Base-by-base conservation (phyloP, 2,888 invertebrate genomes). In the Chloromyia formosa region DNA sequence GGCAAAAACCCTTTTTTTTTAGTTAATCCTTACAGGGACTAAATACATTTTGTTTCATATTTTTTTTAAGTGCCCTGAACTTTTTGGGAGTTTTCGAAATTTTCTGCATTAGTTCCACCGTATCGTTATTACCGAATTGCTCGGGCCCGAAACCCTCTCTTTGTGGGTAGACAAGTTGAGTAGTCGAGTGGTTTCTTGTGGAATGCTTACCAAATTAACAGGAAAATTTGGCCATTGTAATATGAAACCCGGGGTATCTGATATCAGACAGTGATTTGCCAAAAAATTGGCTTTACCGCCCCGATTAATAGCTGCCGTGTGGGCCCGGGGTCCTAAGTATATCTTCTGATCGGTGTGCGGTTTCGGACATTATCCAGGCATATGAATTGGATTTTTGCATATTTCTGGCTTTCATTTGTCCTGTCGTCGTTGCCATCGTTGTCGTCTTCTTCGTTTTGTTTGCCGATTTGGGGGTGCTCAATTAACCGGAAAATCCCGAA, bases 251-350 rank as follows among this genome's bases (percentile, higher is more conserved):
- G 49, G 23, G 45, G 66, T 68, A 74, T 74, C 76, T 74, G 76
- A 76, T 76, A 76, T 74, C 76, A 74, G 49, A 66, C 75, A 74
- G 69, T 76, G 75, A 76, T 76, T 76, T 76, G 69, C 75, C 74
- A 68, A 75, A 75, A 73, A 74, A 54, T 60, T 27, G 54, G 40
- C 45, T 61, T 58, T 56, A 58, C 71, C 56, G 45, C 27, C 66
- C 66, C 66, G 71, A 56, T 56, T 56, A 56, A 58, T 56, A 71
- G 71, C 71, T 71, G 71, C 71, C 71, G 71, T 71, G 71, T 71
- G 71, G 71, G 71, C 56, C 16, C 23, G 9, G 27, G 27, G 42
- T 16, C 62, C 49, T 62, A 16, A 20, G 10, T 49, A 7, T 71
- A 14, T 71, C 71, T n/a, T n/a, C 16, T 56, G 42, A 40, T 71